A percentile compares a stretch with the other conserved stretches of the same genome.
Conservation (phyloP, 2,113 vertebrate genomes). For the Istiophorus platypterus region DNA sequence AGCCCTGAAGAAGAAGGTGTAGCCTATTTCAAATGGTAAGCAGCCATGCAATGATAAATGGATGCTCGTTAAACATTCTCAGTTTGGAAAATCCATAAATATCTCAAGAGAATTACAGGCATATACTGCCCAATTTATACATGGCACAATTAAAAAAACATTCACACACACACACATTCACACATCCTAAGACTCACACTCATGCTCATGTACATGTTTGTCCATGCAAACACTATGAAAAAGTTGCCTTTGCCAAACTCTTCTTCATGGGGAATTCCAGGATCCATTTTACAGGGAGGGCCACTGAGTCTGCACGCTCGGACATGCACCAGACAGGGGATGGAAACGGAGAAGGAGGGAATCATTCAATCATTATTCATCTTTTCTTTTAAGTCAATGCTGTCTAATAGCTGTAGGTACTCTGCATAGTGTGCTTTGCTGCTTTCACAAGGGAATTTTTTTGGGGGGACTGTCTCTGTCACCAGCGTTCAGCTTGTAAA, state of each 20-base stretch:
- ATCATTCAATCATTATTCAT: slow-evolving; percentile 30
- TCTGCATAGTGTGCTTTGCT: not conserved
- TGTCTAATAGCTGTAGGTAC: slow-evolving; percentile 47
- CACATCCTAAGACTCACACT: not conserved
- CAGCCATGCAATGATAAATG: not conserved
- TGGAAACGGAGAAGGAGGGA: slow-evolving; percentile 13
- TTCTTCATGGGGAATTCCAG: slow-evolving; percentile 54
- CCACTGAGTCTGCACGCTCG: slow-evolving; percentile 24
- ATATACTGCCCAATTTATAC: no score
- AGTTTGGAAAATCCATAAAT: no score
- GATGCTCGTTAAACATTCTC: not conserved
- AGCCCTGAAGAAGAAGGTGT: not conserved
- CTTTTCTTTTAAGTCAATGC: slow-evolving; percentile 23
- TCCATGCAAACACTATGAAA: slow-evolving; percentile 9
- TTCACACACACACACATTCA: not conserved
- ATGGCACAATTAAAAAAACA: not conserved
- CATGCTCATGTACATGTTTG: slow-evolving; percentile 9
- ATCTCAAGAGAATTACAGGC: no score
- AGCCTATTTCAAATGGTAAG: not conserved
- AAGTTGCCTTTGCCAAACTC: slow-evolving; percentile 14
- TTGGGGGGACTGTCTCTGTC: no score
- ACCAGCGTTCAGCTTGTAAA: not conserved
- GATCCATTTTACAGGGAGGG: not conserved
- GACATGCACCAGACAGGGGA: slow-evolving; percentile 48
- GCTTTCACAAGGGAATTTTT: slow-evolving; percentile 42